Evolutionary conservation across 2,888 invertebrate genomes (phyloP), one percentile per base, ranked within the genome.

Genomic region (Seladonia tumulorum): DNA sequence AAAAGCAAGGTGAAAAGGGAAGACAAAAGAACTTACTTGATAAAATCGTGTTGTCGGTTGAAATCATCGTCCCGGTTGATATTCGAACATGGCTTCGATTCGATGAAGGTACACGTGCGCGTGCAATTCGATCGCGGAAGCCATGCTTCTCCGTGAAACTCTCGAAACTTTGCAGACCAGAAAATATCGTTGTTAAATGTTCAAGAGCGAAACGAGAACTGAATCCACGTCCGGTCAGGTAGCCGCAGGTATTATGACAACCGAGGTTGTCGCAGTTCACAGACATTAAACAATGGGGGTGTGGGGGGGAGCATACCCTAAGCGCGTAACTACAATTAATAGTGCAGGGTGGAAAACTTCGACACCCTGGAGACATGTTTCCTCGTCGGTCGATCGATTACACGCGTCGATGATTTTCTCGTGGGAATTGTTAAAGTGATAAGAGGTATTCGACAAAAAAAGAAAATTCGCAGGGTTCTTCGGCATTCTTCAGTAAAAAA

Each of bases 141-240:
- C 29, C 63, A 29, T 18, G 63, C 16, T 63, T 63, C 63, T 63
- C 63, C 16, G 2, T 16, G 63, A 16, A 63, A 63, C 63, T 63
- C 47, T 29, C 7, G 72, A 72, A 45, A 72, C 72, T 72, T 72
- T 22, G 29, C 47, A 47, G 47, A 72, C 29, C 22, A 49, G 45
- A 47, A 72, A 72, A 72, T 72, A 49, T 72, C 72, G 49, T 72
- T 12, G 72, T 63, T 63, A 63, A 63, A 25, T 73, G n/a, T 47
- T 73, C 29, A 63, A 63, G 60, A 63, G 60, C 47, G 45, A 45
- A 73, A 47, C 49, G 47, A 73, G 39, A 60, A 42, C 14, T 29
- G 60, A 63, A 14, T 16, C n/a, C 42, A 29, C 25, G 60, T 29
- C 16, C 16, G 14, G 29, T 25, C 60, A 60, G 60, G 60, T 63